A percentile compares a stretch with the other conserved stretches of the same genome.
These are phyloP conservation scores for Euspilapteryx auroguttella DNA, from an alignment of 2,888 invertebrate species.

Conservation along the genomic window DNA sequence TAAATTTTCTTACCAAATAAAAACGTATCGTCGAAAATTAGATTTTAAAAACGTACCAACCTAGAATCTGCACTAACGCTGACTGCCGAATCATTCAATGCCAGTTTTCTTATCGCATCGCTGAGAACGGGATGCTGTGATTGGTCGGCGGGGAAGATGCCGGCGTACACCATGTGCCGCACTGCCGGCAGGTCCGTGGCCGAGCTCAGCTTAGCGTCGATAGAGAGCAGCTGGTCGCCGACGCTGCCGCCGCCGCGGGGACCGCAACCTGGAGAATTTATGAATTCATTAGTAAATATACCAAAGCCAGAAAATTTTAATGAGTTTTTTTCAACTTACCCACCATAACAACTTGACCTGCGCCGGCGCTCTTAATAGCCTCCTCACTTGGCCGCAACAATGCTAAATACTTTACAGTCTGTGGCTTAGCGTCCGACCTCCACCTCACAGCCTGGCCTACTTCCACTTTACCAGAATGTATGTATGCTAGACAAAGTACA, in stretches of 20 bases:
- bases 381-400: conserved; percentile 79
- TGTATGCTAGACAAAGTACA: conserved; percentile 73
- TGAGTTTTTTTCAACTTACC: conserved; percentile 27
- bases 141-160: conserved; percentile 87
- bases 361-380: conserved; percentile 65
- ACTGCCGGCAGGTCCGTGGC: conserved; percentile 19
- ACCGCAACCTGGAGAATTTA: conserved; percentile 32
- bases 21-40: too few species aligned
- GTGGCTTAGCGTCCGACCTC: conserved; percentile 69
- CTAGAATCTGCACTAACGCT: conserved; percentile 79
- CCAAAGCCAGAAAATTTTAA: too few species aligned
- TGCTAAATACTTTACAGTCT: conserved; percentile 78
- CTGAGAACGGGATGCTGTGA: conserved; percentile 75
- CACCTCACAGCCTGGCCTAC: conserved; percentile 78
- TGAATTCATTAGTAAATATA: neutral
- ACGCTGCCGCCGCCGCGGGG: conserved; percentile 45
- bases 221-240: conserved; percentile 36
- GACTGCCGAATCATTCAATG: conserved; percentile 94
- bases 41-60: too few species aligned
- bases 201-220: conserved; percentile 20
- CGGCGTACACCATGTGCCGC: conserved; percentile 53
- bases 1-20: too few species aligned
- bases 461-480: conserved; percentile 74
- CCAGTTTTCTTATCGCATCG: conserved; percentile 85
- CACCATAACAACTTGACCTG: conserved; percentile 94